These are phyloP conservation scores for Hipparchia semele DNA, from an alignment of 2,888 invertebrate species.

Conservation along the genomic window DNA sequence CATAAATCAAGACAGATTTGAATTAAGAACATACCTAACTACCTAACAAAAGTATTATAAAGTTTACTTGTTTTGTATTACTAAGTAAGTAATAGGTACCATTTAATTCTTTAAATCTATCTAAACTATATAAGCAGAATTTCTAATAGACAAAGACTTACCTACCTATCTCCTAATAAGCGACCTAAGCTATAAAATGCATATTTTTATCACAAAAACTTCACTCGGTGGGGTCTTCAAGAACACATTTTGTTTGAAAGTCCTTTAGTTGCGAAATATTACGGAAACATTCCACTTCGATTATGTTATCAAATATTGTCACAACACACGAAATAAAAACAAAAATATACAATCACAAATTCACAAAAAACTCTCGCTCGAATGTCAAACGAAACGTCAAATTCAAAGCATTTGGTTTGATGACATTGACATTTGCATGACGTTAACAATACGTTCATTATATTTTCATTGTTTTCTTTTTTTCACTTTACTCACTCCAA, in stretches of 20 bases:
- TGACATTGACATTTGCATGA: neutral
- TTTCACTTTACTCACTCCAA: too few species aligned
- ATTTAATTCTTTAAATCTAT: too few species aligned
- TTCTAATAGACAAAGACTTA: slow-evolving; percentile 24
- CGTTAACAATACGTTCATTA: too few species aligned
- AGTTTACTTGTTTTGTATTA: too few species aligned
- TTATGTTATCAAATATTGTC: slow-evolving; percentile 19
- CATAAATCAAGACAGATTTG: neutral
- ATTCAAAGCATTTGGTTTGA: neutral
- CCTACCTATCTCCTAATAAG: slow-evolving; percentile 20
- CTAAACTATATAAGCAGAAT: neutral
- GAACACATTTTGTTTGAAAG: slow-evolving; percentile 10
- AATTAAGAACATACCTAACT: neutral
- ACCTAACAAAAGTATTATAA: too few species aligned
- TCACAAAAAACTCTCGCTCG: neutral
- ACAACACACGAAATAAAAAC: slow-evolving; percentile 4
- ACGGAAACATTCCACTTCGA: neutral
- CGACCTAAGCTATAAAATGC: slow-evolving; percentile 22
- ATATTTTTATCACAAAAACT: slow-evolving; percentile 24
- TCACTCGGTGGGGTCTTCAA: slow-evolving; percentile 26
- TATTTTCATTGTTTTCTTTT: too few species aligned
- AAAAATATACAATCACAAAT: neutral
- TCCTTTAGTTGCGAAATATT: neutral
- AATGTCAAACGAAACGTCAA: neutral
- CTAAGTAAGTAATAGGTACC: too few species aligned